Percentiles rank a stretch among this genome's conserved stretches.
Evolutionary conservation across 2,797 vertebrate species (phyloP).

Genomic region (Natrix natrix): DNA sequence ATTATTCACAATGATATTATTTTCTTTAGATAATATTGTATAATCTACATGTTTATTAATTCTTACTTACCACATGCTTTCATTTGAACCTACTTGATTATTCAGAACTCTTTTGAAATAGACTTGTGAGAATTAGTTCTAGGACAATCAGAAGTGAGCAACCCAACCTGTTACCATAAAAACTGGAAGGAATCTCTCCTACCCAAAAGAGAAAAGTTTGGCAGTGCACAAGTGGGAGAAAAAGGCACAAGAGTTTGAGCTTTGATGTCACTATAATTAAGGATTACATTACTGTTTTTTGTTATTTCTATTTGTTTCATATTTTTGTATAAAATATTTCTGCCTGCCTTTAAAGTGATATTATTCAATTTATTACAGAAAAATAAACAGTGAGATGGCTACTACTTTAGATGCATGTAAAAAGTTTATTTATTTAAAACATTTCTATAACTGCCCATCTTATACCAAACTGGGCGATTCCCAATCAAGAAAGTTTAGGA

Average conservation of each 20-base stretch:
- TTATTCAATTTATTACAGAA: neutral
- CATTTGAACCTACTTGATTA: neutral
- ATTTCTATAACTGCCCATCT: neutral
- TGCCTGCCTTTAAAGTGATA: neutral
- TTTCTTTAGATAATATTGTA: neutral
- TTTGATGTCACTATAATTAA: neutral
- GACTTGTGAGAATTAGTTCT: neutral
- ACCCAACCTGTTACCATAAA: neutral
- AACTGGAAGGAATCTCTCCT: neutral
- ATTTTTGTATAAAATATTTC: neutral
- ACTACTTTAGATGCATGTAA: neutral
- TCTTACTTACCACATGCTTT: neutral
- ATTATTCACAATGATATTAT: neutral
- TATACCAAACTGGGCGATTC: neutral
- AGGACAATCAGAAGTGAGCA: neutral
- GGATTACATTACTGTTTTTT: neutral
- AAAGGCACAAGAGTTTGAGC: neutral
- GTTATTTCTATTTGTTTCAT: neutral
- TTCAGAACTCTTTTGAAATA: neutral
- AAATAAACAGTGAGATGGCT: neutral
- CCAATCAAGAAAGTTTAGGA: neutral
- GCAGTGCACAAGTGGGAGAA: neutral
- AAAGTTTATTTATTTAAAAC: neutral
- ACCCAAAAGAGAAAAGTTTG: neutral
- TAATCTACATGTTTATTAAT: conserved; percentile 11